phyloP scores from a whole-genome alignment of 1,140 invertebrate species.

The Hycleus cichorii region DNA sequence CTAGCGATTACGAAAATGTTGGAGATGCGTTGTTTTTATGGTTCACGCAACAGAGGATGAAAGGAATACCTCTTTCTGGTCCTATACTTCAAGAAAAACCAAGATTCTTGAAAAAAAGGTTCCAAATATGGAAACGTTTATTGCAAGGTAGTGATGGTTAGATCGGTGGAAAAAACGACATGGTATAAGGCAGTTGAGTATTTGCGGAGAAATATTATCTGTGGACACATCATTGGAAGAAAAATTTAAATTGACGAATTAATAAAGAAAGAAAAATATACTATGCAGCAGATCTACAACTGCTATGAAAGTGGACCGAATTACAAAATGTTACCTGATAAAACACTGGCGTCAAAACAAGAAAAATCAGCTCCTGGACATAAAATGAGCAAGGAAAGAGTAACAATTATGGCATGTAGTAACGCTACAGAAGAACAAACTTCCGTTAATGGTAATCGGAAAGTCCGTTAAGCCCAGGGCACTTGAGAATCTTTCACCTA shows the following conservation, averaged over 20 bases:
- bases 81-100: conserved; percentile 9
- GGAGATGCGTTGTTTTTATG: neutral
- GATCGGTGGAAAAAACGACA: conserved; percentile 10
- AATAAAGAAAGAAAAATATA: neutral
- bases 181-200: too few species aligned
- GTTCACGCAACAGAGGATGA: conserved; percentile 4
- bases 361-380: conserved; percentile 35
- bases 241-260: neutral
- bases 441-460: conserved; percentile 29
- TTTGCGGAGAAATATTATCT: conserved; percentile 18
- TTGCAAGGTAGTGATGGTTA: conserved; percentile 28
- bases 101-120: neutral
- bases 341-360: conserved; percentile 32
- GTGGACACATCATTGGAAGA: neutral
- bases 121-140: conserved; percentile 23
- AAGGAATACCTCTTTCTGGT: conserved; percentile 3
- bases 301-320: conserved; percentile 40
- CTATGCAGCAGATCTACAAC: conserved; percentile 36
- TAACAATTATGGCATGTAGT: conserved; percentile 38
- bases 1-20: too few species aligned
- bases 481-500: neutral
- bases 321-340: conserved; percentile 37
- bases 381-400: conserved; percentile 37
- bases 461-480: conserved; percentile 7
- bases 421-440: conserved; percentile 37